Base-by-base conservation (phyloP, 2,888 invertebrate genomes). In the Eledone cirrhosa region DNA sequence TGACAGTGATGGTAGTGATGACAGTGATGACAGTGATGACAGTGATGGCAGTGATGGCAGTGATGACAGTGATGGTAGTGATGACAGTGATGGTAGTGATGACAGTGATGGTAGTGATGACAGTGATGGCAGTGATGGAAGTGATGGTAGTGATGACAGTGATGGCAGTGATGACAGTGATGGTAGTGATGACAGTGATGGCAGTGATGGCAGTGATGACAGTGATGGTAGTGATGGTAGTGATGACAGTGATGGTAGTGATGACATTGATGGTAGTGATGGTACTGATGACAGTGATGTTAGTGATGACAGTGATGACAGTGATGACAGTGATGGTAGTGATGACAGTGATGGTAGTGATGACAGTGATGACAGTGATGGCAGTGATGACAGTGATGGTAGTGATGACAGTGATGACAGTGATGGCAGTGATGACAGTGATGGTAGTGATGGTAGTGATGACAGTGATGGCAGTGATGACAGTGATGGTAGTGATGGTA, bases 111-210 rank as follows among this genome's bases (percentile, higher is more conserved):
- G n/a, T n/a, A 59, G 59, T n/a, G n/a, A n/a, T n/a, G n/a, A n/a
- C n/a, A n/a, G n/a, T n/a, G n/a, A n/a, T n/a, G n/a, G n/a, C n/a
- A n/a, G n/a, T n/a, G n/a, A n/a, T n/a, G n/a, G n/a, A n/a, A n/a
- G n/a, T n/a, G n/a, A n/a, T n/a, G n/a, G n/a, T n/a, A n/a, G n/a
- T n/a, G n/a, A n/a, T n/a, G n/a, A n/a, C n/a, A n/a, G n/a, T n/a
- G n/a, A n/a, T 59, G 59, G 19, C n/a, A n/a, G n/a, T 59, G n/a
- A n/a, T 59, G 59, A 59, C n/a, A n/a, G 78, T 77, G 53, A 53
- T 77, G 65, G 76, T 48, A 78, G 78, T 78, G 65, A 67, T 78
- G 65, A 76, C 41, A 78, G 78, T 78, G 31, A 53, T 78, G 41
- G 53, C 48, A 78, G 78, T 78, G 41, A 41, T 78, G 65, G 76